Base-by-base conservation (phyloP, 2,888 invertebrate genomes). In the Patella caerulea region DNA sequence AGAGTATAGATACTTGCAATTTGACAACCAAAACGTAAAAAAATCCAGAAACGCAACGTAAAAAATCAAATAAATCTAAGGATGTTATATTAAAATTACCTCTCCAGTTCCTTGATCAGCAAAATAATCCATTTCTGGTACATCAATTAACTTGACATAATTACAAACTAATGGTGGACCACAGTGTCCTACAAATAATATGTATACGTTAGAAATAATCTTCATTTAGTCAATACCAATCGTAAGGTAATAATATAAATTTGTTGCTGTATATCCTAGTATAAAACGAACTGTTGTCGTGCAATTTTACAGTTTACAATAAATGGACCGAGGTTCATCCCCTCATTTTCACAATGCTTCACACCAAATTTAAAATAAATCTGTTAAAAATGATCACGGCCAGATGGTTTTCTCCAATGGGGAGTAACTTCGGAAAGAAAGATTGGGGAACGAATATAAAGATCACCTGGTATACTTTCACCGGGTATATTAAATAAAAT, bases 131-230 rank as follows among this genome's bases (percentile, higher is more conserved):
- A 99, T 98, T 92, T 99, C 98, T 80, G 98, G 98, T 81, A 98
- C 98, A 92, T 99, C 98, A 17, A 96, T 96, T 87, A 99, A 93
- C 94, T 98, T 99, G 87, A 99, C 94, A 92, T 96, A 96, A 92
- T 96, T 96, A 93, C 98, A 98, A 85, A 97, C 95, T 80, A 98
- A 95, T 78, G 99, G 98, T 86, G 98, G 97, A 77, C 99, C 99
- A 79, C 98, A 98, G 91, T 98, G 98, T 72, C 93, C 93, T 86
- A 83, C 4, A 83, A 71, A 75, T 4, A 65, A 65, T 59, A 59
- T 19, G 9, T 3, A 59, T 9, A 45, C 9, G 9, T 45, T 45
- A 9, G 9, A 45, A 45, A 45, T 45, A 45, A 45, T 9, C 45
- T 9, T 45, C 9, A 45, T 45, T 9, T 45, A 7, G 2, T 71